Percentiles rank a stretch among this genome's conserved stretches.
These are phyloP conservation scores for Clarias platycephalus DNA, from an alignment of 2,797 vertebrate species.

Conservation along the genomic window DNA sequence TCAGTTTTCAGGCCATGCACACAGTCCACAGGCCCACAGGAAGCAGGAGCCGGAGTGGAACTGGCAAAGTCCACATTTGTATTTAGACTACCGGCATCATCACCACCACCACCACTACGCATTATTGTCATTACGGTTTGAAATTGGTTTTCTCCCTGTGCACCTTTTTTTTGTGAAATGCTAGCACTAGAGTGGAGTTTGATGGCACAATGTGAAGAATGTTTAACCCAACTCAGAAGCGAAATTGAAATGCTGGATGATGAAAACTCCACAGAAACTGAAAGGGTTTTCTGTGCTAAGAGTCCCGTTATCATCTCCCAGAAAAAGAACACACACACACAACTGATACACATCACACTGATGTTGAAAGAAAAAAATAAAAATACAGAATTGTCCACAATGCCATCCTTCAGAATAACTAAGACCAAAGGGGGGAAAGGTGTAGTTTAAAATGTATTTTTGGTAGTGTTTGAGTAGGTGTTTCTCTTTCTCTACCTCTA, in stretches of 20 bases:
- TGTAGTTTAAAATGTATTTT: slow-evolving; percentile 33
- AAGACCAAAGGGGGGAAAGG: slow-evolving; percentile 43
- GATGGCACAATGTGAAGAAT: slow-evolving; percentile 39
- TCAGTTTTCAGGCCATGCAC: slow-evolving; percentile 69
- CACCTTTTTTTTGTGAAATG: neutral
- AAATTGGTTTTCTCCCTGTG: slow-evolving; percentile 37
- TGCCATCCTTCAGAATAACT: slow-evolving; percentile 43
- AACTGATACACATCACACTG: slow-evolving; percentile 51
- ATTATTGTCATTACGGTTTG: slow-evolving; percentile 57
- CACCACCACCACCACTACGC: neutral
- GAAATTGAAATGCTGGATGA: slow-evolving; percentile 62
- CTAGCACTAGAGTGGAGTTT: slow-evolving; percentile 11
- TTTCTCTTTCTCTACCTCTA: slow-evolving; percentile 36
- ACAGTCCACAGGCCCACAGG: slow-evolving; percentile 66
- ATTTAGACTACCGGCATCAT: slow-evolving; percentile 69
- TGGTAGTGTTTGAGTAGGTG: slow-evolving; percentile 38
- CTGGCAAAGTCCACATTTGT: slow-evolving; percentile 71
- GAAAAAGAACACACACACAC: slow-evolving; percentile 58
- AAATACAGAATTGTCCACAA: slow-evolving; percentile 36
- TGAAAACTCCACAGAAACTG: slow-evolving; percentile 53
- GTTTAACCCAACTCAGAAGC: slow-evolving; percentile 49
- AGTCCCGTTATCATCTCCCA: slow-evolving; percentile 49
- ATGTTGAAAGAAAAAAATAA: slow-evolving; percentile 57
- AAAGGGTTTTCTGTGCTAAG: slow-evolving; percentile 57
- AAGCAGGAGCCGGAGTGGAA: slow-evolving; percentile 68